These are phyloP conservation scores for Sesia bembeciformis DNA, from an alignment of 2,888 invertebrate genomes.

Conservation along the genomic window DNA sequence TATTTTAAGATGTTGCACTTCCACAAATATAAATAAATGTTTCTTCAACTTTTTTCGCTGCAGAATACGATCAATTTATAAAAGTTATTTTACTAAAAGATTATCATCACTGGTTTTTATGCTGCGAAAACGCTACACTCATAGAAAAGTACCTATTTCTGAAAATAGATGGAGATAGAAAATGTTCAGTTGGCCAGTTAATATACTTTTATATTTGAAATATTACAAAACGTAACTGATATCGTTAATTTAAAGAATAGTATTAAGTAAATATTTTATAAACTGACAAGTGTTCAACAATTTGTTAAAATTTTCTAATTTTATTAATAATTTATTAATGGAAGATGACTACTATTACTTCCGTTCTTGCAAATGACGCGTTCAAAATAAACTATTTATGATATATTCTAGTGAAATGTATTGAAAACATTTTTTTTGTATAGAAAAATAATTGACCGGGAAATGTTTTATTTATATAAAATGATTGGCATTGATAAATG, in stretches of 20 bases:
- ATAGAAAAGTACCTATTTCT: slow-evolving; percentile 80
- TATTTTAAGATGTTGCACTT: slow-evolving; percentile 65
- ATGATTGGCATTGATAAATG: too few species aligned
- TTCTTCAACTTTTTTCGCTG: slow-evolving; percentile 53
- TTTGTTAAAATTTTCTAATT: background rate
- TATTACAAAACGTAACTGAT: background rate
- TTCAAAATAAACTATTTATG: slow-evolving; percentile 6
- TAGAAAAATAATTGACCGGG: too few species aligned
- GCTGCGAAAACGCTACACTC: slow-evolving; percentile 76
- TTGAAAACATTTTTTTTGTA: too few species aligned
- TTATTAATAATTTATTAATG: background rate
- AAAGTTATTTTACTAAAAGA: slow-evolving; percentile 73
- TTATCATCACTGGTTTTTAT: slow-evolving; percentile 77
- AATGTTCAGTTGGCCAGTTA: slow-evolving; percentile 58
- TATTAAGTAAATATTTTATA: background rate
- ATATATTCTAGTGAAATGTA: background rate
- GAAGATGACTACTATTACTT: slow-evolving; percentile 6
- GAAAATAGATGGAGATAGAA: slow-evolving; percentile 82
- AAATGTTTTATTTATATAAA: too few species aligned
- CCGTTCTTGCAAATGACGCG: slow-evolving; percentile 16
- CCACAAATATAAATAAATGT: slow-evolving; percentile 58
- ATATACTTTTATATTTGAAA: slow-evolving; percentile 25
- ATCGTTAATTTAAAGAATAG: background rate
- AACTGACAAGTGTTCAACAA: background rate
- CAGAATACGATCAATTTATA: slow-evolving; percentile 69